Evolutionary conservation across 2,113 vertebrate genomes (phyloP), one percentile per base, ranked within the genome.

Genomic region (Nothoprocta pentlandii): DNA sequence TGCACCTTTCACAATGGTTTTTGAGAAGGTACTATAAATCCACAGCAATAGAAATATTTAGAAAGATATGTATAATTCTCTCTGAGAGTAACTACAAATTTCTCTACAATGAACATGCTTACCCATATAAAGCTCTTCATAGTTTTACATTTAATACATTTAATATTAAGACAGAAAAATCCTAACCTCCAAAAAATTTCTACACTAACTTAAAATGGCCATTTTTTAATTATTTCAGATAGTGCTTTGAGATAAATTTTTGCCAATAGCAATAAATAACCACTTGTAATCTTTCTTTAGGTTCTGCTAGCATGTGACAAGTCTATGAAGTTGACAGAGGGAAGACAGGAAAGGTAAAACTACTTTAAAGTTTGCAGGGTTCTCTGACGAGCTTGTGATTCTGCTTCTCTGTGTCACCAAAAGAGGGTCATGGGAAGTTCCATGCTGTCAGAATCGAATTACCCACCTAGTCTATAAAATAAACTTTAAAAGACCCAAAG

Each of bases 1-100:
- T n/a, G 99, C 99, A 93, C 99, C 98, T 97, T 99, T 99, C 77
- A 99, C 99, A 85, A 99, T 98, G 66, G 98, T 99, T 97, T 99
- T 99, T 71, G 99, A 99, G 88, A 99, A 98, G 3, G 99, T 99
- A 92, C 99, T 99, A 80, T 2, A 95, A 90, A 95, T 85, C 90
- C 53, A 97, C 6, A 83, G 10, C 23, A 71, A 95, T 3, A 92
- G n/a, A 70, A 91, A 23, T 22, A 77, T 26, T 84, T 89, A 42
- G 56, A 71, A 94, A 85, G 34, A 49, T 42, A 54, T 2, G 25
- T 51, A 6, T 51, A 20, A 59, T 75, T 87, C 34, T 80, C 9
- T 41, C 9, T 4, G 3, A 59, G 6, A 26, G 56, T 16, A 39
- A 3, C 9, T 54, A 54, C 5, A 73, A 42, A 75, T 34, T 80